These are phyloP conservation scores for Portunus trituberculatus DNA, from an alignment of 1,140 invertebrate species.

Conservation along the genomic window DNA sequence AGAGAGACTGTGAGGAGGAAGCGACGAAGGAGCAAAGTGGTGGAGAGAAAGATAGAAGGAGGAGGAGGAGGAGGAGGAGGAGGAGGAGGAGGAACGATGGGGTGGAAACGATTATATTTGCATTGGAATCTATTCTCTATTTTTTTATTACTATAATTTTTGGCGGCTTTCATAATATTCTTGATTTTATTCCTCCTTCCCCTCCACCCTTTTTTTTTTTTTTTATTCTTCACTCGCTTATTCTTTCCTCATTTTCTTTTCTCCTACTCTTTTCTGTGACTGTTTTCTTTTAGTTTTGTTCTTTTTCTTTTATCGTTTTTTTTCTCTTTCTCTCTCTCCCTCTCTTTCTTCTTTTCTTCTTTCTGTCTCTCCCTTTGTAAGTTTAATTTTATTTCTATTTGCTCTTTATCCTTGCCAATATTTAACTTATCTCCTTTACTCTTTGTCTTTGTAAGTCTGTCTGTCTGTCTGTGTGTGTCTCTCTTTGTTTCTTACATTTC, in stretches of 20 bases:
- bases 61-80: not conserved
- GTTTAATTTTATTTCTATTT: conserved; percentile 18
- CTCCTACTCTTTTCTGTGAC: not conserved
- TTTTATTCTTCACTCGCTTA: too few relatives aligned
- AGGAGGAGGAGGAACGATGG: not conserved
- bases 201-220: too few relatives aligned
- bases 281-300: not conserved
- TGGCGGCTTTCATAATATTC: too few relatives aligned
- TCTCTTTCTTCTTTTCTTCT: not conserved
- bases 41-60: not conserved
- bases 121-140: not conserved
- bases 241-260: not conserved
- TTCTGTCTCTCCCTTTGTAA: not conserved
- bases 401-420: too few relatives aligned
- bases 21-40: not conserved
- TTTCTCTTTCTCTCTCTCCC: not conserved
- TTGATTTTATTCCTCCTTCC: too few relatives aligned
- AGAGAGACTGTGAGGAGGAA: conserved; percentile 20
- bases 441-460: too few relatives aligned
- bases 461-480: too few relatives aligned
- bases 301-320: not conserved
- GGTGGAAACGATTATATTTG: conserved; percentile 21
- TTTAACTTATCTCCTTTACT: too few relatives aligned
- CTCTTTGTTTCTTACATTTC: too few relatives aligned
- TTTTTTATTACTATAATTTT: not conserved